Conservation (phyloP, 2,113 vertebrate genomes). For the Fulica atra region DNA sequence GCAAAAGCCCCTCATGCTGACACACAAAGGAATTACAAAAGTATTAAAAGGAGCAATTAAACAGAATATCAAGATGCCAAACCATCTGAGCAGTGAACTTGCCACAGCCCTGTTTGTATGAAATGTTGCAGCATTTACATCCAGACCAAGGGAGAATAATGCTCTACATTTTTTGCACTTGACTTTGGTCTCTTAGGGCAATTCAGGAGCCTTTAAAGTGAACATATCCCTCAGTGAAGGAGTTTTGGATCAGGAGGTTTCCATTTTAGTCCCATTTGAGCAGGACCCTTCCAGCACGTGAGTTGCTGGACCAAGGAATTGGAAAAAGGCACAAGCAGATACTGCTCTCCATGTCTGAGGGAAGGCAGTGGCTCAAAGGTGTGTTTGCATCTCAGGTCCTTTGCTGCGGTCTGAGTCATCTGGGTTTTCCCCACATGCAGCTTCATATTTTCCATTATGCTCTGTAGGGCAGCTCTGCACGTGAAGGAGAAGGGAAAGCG, state of each 20-base stretch:
- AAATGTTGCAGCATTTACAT: not conserved
- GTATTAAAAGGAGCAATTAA: not conserved
- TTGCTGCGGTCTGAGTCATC: not conserved
- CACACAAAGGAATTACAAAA: not conserved
- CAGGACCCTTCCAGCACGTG: not conserved
- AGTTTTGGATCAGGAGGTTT: not conserved
- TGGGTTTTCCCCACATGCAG: not conserved
- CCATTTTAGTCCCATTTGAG: not conserved
- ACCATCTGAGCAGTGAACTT: not conserved
- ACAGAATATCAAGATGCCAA: not conserved
- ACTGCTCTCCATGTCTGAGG: rapidly evolving
- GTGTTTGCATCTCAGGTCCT: not conserved
- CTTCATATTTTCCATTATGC: not conserved
- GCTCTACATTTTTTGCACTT: not conserved
- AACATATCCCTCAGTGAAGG: not conserved
- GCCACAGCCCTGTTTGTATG: not conserved
- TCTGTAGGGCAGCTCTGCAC: not conserved
- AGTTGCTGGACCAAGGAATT: not conserved
- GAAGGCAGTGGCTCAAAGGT: not conserved
- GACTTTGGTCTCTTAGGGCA: not conserved
- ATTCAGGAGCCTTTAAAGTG: not conserved
- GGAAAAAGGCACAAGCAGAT: not conserved
- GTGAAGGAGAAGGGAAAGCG: not conserved
- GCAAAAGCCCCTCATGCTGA: not conserved
- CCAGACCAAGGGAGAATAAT: not conserved